These are phyloP conservation scores for Thunnus thynnus DNA, from an alignment of 2,113 vertebrate genomes.

Conservation along the genomic window DNA sequence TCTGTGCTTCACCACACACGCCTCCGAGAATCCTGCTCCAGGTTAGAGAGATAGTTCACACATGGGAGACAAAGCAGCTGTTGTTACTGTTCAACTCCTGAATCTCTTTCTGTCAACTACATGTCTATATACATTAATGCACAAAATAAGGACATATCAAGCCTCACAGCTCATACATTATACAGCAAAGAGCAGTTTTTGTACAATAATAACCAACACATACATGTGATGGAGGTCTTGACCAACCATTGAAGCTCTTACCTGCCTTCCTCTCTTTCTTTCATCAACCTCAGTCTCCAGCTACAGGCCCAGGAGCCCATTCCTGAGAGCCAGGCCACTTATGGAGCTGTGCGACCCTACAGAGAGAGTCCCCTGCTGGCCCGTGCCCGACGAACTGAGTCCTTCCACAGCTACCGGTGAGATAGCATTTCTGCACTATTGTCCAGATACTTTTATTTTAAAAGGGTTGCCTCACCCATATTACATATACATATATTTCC, in stretches of 20 bases:
- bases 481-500: too few species aligned
- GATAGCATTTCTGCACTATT: background rate
- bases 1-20: slow-evolving; percentile 94
- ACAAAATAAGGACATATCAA: background rate
- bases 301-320: slow-evolving; percentile 89
- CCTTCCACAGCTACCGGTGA: slow-evolving; percentile 92
- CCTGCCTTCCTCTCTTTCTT: background rate
- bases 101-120: background rate
- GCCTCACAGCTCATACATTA: too few species aligned
- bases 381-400: slow-evolving; percentile 93
- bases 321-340: slow-evolving; percentile 89
- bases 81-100: too few species aligned
- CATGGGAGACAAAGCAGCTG: background rate
- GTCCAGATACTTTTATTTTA: background rate
- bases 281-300: slow-evolving; percentile 88
- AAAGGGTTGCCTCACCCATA: background rate
- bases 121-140: background rate
- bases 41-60: slow-evolving; percentile 79
- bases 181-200: background rate
- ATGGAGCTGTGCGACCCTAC: slow-evolving; percentile 93
- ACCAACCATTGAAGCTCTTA: background rate
- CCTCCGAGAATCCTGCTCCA: slow-evolving; percentile 93
- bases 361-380: slow-evolving; percentile 96
- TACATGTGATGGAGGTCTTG: too few species aligned
- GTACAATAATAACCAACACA: too few species aligned